Conservation (phyloP, 2,888 invertebrate species). For the Cheilosia vulpina region DNA sequence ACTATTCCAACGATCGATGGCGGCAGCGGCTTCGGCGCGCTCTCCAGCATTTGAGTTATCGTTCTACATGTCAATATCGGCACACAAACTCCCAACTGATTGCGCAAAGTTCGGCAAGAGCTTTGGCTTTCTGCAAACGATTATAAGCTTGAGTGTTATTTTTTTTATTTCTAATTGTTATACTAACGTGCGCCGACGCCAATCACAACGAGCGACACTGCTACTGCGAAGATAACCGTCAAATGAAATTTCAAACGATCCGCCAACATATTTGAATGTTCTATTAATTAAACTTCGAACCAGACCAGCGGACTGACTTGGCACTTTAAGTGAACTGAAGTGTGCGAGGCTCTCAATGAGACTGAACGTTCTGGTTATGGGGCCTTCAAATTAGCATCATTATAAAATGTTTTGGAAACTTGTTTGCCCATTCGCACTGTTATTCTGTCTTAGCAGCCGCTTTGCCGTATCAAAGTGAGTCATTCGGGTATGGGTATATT, state of each 20-base stretch:
- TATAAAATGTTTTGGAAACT: background rate
- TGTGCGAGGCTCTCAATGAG: slow-evolving; percentile 8
- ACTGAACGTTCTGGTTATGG: slow-evolving; percentile 3
- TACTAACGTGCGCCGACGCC: background rate
- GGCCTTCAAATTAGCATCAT: background rate
- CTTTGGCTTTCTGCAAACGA: background rate
- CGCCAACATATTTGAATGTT: background rate
- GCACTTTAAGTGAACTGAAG: background rate
- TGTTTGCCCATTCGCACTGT: slow-evolving; percentile 3
- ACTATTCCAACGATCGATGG: slow-evolving; percentile 38
- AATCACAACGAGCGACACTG: background rate
- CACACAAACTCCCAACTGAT: slow-evolving; percentile 54
- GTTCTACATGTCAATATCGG: slow-evolving; percentile 46
- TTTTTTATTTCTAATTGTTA: background rate
- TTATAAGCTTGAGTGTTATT: background rate
- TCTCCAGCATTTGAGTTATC: slow-evolving; percentile 46
- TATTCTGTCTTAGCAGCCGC: background rate
- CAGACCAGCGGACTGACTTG: background rate
- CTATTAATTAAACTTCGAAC: background rate
- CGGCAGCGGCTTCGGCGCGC: slow-evolving; percentile 29
- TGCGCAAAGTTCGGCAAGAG: slow-evolving; percentile 1
- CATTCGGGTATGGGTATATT: background rate
- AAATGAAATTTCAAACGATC: background rate
- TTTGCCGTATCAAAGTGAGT: background rate
- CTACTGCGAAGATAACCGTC: background rate